Conservation (phyloP, 2,113 vertebrate genomes). For the Eurypyga helias region DNA sequence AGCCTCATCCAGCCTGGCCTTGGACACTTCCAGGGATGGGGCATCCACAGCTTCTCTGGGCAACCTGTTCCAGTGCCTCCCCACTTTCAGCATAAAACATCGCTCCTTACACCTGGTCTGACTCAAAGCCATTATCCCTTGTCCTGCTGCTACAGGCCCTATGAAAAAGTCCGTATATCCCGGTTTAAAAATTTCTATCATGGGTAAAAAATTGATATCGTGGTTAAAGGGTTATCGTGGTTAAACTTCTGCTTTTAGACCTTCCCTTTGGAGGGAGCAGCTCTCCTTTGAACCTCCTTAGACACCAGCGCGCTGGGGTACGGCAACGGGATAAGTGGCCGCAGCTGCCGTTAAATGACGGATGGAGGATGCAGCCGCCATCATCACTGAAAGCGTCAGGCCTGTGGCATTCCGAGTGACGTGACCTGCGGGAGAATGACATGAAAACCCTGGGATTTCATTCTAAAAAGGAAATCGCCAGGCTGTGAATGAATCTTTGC, state of each 20-base stretch:
- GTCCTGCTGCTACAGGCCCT: neutral
- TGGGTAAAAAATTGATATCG: neutral
- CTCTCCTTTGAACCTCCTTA: neutral
- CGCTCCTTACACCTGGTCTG: neutral
- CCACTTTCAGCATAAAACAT: accelerated
- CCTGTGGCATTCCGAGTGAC: neutral
- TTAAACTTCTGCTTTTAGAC: neutral
- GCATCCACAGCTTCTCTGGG: neutral
- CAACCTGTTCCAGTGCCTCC: neutral
- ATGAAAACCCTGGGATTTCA: neutral
- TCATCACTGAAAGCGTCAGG: neutral
- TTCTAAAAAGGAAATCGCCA: neutral
- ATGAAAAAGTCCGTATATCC: neutral
- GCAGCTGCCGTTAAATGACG: neutral
- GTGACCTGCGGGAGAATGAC: neutral
- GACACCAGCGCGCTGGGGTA: neutral
- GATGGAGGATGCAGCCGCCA: neutral
- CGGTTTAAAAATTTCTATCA: neutral
- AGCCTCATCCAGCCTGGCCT: neutral
- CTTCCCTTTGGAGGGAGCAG: neutral
- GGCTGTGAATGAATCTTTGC: neutral
- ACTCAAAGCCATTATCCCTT: neutral
- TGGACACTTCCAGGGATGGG: neutral
- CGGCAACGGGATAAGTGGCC: neutral
- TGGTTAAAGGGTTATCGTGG: neutral